Percentiles rank a stretch among this genome's conserved stretches.
These are phyloP conservation scores for Lasioglossum villosulum DNA, from an alignment of 2,888 invertebrate genomes.

Conservation along the genomic window DNA sequence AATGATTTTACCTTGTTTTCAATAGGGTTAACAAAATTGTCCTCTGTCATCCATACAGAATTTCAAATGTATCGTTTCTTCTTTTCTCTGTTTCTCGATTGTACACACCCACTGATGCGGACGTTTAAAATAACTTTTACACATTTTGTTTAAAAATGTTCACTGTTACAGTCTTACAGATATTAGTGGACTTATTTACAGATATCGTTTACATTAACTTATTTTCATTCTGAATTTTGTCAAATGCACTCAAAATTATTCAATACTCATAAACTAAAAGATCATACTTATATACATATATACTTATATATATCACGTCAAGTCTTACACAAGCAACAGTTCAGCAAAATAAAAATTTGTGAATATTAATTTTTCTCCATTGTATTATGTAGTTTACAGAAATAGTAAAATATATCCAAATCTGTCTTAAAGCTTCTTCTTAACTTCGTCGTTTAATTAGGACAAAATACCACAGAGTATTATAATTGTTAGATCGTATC, in stretches of 20 bases:
- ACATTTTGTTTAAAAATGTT: slow-evolving; percentile 77
- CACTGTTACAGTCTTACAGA: slow-evolving; percentile 54
- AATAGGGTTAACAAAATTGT: slow-evolving; percentile 81
- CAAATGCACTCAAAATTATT: slow-evolving; percentile 62
- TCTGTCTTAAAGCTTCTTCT: slow-evolving; percentile 44
- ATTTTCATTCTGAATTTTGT: slow-evolving; percentile 40
- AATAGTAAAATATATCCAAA: slow-evolving; percentile 58
- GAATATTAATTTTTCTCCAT: slow-evolving; percentile 41
- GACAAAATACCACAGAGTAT: slow-evolving; percentile 63
- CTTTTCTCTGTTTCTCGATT: slow-evolving; percentile 74
- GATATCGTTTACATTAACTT: slow-evolving; percentile 42
- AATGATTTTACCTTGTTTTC: slow-evolving; percentile 74
- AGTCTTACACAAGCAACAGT: slow-evolving; percentile 51
- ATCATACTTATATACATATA: slow-evolving; percentile 51
- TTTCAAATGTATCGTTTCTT: slow-evolving; percentile 74
- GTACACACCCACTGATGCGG: slow-evolving; percentile 77
- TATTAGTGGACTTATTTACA: slow-evolving; percentile 61
- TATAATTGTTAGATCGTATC: slow-evolving; percentile 46
- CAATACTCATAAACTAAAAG: slow-evolving; percentile 56
- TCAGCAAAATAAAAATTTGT: slow-evolving; percentile 63
- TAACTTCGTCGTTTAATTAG: slow-evolving; percentile 49
- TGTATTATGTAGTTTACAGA: slow-evolving; percentile 45
- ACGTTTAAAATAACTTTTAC: slow-evolving; percentile 77
- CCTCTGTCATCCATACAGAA: slow-evolving; percentile 81
- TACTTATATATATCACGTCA: slow-evolving; percentile 36